Conservation (phyloP, 1,140 invertebrate genomes). For the Myzus persicae region DNA sequence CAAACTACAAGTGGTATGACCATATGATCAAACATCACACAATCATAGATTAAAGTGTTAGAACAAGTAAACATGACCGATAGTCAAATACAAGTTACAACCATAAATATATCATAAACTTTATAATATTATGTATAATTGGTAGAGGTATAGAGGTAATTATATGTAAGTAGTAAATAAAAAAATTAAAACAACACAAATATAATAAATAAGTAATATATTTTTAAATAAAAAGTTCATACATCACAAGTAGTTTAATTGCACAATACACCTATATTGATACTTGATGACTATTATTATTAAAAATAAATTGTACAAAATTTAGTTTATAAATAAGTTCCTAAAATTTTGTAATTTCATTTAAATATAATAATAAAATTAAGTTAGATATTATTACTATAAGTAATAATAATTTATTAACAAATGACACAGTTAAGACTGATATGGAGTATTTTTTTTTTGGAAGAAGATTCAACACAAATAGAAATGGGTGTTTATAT, state of each 20-base stretch:
- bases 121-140: too few relatives aligned
- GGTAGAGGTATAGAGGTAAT: too few relatives aligned
- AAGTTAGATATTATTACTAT: not conserved
- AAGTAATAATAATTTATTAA: not conserved
- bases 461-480: not conserved
- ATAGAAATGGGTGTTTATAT: not conserved
- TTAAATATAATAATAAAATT: not conserved
- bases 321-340: not conserved
- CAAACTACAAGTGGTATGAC: too few relatives aligned
- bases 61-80: not conserved
- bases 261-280: not conserved
- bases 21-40: not conserved
- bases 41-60: not conserved
- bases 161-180: not conserved
- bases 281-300: slow-evolving; percentile 6
- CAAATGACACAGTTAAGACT: not conserved
- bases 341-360: not conserved
- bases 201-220: slow-evolving; percentile 18
- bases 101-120: not conserved
- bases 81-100: not conserved
- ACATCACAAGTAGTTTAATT: slow-evolving; percentile 27
- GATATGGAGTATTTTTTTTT: slow-evolving; percentile 12
- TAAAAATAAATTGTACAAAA: slow-evolving; percentile 13
- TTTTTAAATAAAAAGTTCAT: slow-evolving; percentile 14
- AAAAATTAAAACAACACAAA: not conserved